Evolutionary conservation across 2,797 vertebrate genomes (phyloP), one percentile per base, ranked within the genome.

Genomic region (Microchirus variegatus): DNA sequence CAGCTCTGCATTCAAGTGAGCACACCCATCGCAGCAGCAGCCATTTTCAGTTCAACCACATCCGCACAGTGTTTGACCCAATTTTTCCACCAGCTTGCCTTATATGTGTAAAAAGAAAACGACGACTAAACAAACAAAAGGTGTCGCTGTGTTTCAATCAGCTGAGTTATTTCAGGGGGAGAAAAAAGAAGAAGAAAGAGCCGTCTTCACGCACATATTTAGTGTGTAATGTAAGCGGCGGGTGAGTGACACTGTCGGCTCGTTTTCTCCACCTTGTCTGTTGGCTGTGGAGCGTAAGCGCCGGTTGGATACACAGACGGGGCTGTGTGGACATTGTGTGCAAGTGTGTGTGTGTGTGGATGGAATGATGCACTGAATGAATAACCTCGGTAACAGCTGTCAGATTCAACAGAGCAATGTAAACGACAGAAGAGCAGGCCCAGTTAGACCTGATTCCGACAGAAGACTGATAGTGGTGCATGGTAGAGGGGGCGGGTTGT

Each of bases 361-460:
- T 56, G 66, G 77, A 83, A 77, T 70, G 87, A 89, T 82, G 87
- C 77, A 63, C 78, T 58, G 70, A 85, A 77, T 82, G 86, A 89
- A 90, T 86, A 89, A 87, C 81, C 80, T 55, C 65, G 37, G 77
- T 88, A 89, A 88, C 91, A 91, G 87, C 90, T 93, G 91, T 93
- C 92, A 90, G 73, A 84, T 84, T 78, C 82, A 85, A 66, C 83
- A 44, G 81, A 86, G 73, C 80, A 80, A 76, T 86, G 86, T 80
- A 77, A 69, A 82, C 85, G 84, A 86, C 84, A 81, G 71, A 78
- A 62, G 76, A 80, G 78, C 78, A 72, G 80, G 73, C 74, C 80
- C 52, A 45, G 68, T 67, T 72, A 49, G 77, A 61, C 72, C 78
- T 72, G 60, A 40, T 67, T 67, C 75, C 74, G 75, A 79, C 73